Evolutionary conservation across 2,797 vertebrate species (phyloP), one percentile per base, ranked within the genome.

Genomic region (Acanthurus lineatus): DNA sequence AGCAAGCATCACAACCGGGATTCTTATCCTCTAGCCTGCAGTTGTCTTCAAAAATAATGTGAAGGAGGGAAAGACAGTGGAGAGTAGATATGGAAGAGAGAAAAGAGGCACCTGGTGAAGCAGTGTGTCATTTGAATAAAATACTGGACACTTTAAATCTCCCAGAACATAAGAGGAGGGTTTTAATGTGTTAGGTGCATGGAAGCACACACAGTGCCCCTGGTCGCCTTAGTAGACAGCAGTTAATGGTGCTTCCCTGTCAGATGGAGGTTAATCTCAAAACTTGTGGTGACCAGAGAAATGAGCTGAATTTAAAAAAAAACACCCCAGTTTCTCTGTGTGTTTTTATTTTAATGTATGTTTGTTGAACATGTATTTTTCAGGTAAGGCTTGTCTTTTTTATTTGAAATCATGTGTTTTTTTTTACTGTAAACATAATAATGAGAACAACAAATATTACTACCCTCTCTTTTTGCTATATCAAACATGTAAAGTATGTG

Each of bases 11-110:
- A 77, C 89, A 86, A 88, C 88, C 77, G 71, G 94, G 92, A 93
- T 91, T 92, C 93, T 94, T 94, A 93, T 95, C 94, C 92, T 94
- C 91, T 82, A 91, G 91, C 93, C 92, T 91, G 90, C 92, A 93
- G 93, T 94, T 93, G 92, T 94, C 93, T 94, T 94, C 91, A 94
- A 89, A 95, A 93, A 93, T 92, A 91, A 91, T 87, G 85, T 91
- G 91, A 74, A 79, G 58, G 83, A 60, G 80, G 52, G 5, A 48
- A 59, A 56, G 22, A 11, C 19, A 22, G 77, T 78, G 70, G 79
- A 57, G 74, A 77, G 77, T 44, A 83, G 79, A 86, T 82, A 86
- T 72, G 71, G 84, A 81, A 84, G 76, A 85, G 78, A 90, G 88
- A 91, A 92, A 89, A 91, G 87, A 91, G 88, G 84, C 86, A 66